phyloP scores from a whole-genome alignment of 2,888 invertebrate species.

The Synanthedon myopaeformis region DNA sequence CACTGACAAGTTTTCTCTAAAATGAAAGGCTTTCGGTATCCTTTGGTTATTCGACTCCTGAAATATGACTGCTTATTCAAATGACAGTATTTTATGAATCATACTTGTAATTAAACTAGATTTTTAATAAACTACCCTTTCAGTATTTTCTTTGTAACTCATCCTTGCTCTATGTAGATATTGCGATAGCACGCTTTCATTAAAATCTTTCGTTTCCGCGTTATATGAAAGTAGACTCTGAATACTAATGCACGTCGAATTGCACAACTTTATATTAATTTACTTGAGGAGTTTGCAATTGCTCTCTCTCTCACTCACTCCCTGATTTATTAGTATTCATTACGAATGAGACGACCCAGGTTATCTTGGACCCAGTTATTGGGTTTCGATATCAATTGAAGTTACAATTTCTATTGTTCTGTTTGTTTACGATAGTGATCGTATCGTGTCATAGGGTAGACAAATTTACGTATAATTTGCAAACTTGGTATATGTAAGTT shows the following conservation, averaged over 20 bases:
- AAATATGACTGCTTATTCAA: no score
- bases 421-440: conserved; percentile 1
- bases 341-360: conserved; percentile 20
- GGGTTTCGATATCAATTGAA: background rate
- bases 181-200: conserved; percentile 46
- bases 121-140: conserved; percentile 1
- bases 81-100: no score
- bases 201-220: conserved; percentile 62
- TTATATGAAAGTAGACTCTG: conserved; percentile 55
- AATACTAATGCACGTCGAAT: conserved; percentile 59
- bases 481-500: no score
- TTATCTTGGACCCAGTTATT: background rate
- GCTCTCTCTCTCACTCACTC: conserved; percentile 14
- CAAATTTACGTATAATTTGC: no score
- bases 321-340: conserved; percentile 60
- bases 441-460: no score
- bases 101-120: no score
- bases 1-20: no score
- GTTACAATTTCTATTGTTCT: conserved; percentile 9
- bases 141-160: no score
- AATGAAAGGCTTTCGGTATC: no score
- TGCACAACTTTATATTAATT: conserved; percentile 67
- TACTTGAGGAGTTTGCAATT: conserved; percentile 53
- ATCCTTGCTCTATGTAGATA: conserved; percentile 26
- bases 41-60: no score